Evolutionary conservation across 2,888 invertebrate genomes (phyloP), one percentile per base, ranked within the genome.

Genomic region (Rotaria magnacalcarata): DNA sequence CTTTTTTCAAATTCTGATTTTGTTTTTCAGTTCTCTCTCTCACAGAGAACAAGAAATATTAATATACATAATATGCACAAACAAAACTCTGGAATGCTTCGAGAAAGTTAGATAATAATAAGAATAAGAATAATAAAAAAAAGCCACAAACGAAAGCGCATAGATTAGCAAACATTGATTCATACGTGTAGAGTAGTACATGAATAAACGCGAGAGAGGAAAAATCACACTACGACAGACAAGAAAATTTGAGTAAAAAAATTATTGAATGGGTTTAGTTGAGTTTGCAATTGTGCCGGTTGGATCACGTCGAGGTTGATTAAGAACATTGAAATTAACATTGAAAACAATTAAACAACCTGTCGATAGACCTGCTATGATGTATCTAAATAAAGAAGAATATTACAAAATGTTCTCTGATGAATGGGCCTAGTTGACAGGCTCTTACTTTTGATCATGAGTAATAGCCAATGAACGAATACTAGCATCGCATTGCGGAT

Each of bases 321-420:
- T 74, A 52, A 86, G 56, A 41, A 56, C 19, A 89, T 99, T 99
- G 93, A 99, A 99, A 92, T 99, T 98, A 91, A 99, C 97, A 93
- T 99, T 97, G 93, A 98, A 98, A 89, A 99, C 97, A 87, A 99
- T 96, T 89, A 99, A 94, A 86, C 98, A 97, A 86, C 99, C 99
- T 89, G 97, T 96, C 87, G 97, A 96, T 87, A 99, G 93, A 86
- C 99, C 99, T 89, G 97, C 97, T 90, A 99, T 93, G 89, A 99
- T 93, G 93, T 97, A 98, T 92, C 97, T 97, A 88, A 88, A 89
- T 87, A 86, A 11, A 50, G 14, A 50, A 52, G 52, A 52, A 50
- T 4, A 50, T 50, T 50, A 34, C 34, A 34, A 34, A 34, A 4
- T 50, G 50, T 50, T 50, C 14, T 21, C 6, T 19, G 19, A n/a